phyloP scores from a whole-genome alignment of 2,888 invertebrate species.

The Euzetes globulus region DNA sequence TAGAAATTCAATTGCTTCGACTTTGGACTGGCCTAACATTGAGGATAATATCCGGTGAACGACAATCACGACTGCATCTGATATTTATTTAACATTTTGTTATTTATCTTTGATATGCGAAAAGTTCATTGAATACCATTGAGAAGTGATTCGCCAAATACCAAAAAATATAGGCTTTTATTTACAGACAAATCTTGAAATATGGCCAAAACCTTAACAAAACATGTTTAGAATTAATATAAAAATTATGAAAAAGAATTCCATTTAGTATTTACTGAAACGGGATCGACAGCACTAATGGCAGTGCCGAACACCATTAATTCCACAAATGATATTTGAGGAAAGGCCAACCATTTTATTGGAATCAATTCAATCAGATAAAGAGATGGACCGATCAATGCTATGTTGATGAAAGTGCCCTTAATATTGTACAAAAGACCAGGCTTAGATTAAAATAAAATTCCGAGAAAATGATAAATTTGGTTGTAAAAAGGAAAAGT shows the following conservation, averaged over 20 bases:
- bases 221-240: neutral
- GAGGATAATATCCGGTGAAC: slow-evolving; percentile 30
- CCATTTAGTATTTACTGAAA: slow-evolving; percentile 50
- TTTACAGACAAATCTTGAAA: slow-evolving; percentile 55
- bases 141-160: slow-evolving; percentile 55
- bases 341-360: slow-evolving; percentile 39
- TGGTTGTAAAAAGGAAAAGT: neutral
- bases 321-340: slow-evolving; percentile 39
- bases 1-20: slow-evolving; percentile 15
- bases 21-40: neutral
- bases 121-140: slow-evolving; percentile 50
- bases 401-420: slow-evolving; percentile 36
- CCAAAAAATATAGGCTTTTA: slow-evolving; percentile 54
- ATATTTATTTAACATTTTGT: neutral
- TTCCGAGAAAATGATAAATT: no score
- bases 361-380: slow-evolving; percentile 39
- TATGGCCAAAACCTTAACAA: slow-evolving; percentile 51
- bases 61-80: slow-evolving; percentile 36
- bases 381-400: slow-evolving; percentile 41
- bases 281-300: slow-evolving; percentile 56
- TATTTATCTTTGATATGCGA: neutral
- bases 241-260: neutral
- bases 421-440: neutral
- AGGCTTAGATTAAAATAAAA: neutral
- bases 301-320: slow-evolving; percentile 52